A percentile compares a stretch with the other conserved stretches of the same genome.
Conservation (phyloP, 2,113 vertebrate species). For the Poeciliopsis retropinna region DNA sequence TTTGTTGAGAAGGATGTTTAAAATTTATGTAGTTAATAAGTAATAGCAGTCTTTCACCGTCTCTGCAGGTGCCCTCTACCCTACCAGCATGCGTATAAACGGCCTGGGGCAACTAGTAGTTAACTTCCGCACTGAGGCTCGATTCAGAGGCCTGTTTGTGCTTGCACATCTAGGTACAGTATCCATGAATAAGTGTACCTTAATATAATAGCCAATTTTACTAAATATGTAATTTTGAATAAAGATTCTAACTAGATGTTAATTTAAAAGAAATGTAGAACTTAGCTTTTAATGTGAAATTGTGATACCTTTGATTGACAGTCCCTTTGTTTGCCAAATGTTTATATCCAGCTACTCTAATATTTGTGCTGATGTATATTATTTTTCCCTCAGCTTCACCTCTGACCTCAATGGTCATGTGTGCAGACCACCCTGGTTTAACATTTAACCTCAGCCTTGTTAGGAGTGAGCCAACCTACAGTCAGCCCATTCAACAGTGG, state of each 20-base stretch:
- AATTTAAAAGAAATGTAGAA: no score
- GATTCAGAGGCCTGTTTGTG: conserved; percentile 92
- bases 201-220: not conserved
- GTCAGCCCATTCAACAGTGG: conserved; percentile 93
- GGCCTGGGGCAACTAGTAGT: conserved; percentile 90
- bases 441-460: conserved; percentile 91
- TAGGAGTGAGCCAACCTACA: conserved; percentile 88
- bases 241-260: not conserved
- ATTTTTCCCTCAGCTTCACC: conserved; percentile 78
- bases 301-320: no score
- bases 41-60: conserved; percentile 1
- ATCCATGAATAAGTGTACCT: not conserved
- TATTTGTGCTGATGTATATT: not conserved
- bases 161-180: conserved; percentile 80
- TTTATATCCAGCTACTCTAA: not conserved
- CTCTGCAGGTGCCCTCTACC: conserved; percentile 89
- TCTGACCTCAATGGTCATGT: conserved; percentile 87
- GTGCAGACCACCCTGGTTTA: conserved; percentile 86
- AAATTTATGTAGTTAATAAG: not conserved
- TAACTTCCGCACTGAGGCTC: conserved; percentile 93
- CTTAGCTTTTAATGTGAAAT: no score
- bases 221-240: not conserved
- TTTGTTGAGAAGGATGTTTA: not conserved
- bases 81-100: conserved; percentile 94
- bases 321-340: not conserved